Evolutionary conservation across 2,797 vertebrate species (phyloP), one percentile per base, ranked within the genome.

Genomic region (Epinephelus awoara): DNA sequence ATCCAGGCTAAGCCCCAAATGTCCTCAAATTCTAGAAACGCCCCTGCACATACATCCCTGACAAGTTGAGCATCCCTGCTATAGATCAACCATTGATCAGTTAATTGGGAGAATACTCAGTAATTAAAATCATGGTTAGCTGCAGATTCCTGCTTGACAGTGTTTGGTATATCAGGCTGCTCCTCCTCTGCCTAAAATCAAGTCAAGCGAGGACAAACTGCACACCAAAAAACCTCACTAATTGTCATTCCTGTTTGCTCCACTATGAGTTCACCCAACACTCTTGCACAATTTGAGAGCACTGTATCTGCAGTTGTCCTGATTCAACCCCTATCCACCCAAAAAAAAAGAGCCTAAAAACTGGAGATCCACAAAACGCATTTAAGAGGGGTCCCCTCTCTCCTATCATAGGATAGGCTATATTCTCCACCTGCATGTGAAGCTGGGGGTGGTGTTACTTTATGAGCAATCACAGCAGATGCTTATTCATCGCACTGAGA

Each of bases 401-500:
- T 51, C 34, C 17, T 1, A 18, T 5, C 56, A 15, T 54, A 47
- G 25, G 49, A 42, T 12, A 12, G 8, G 27, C 11, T 34, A 8
- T 29, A 18, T 10, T 13, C 38, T 29, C 52, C 66, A 40, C 57
- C 59, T 66, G 56, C 27, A 56, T 50, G 52, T 42, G 62, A 25
- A 54, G 71, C 52, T 62, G 79, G 27, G 67, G 46, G 56, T 29
- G 67, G 59, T 51, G 57, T 27, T 64, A 49, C 62, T 73, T 52
- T n/a, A 66, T 57, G 76, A 80, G 79, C 74, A 75, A 69, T 71
- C 67, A 23, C 59, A 77, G 55, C 77, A 79, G 75, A 84, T 78
- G 87, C 87, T 84, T 89, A 86, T 88, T 91, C 88, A 84, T 85
- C 44, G 59, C 58, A 25, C 67, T 13, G 68, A 77, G 62, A 65